Evolutionary conservation across 2,113 vertebrate genomes (phyloP).

Genomic region (Bubo blakistoni): DNA sequence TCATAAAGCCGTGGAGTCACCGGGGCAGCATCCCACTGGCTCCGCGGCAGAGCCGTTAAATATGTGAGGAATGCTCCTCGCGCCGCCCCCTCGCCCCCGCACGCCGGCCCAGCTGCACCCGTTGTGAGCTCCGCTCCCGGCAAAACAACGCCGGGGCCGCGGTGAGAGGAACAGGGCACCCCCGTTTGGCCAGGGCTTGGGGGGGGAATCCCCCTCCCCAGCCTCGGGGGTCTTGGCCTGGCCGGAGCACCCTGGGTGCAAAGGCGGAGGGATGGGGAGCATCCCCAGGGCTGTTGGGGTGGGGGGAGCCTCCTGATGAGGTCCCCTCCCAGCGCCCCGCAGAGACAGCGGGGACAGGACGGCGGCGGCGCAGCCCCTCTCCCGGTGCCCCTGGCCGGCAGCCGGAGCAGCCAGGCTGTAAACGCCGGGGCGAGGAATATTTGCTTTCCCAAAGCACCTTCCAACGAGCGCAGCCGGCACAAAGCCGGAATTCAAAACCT

Average conservation of each 20-base stretch:
- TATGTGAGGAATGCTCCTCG: slow-evolving; percentile 44
- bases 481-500: slow-evolving; percentile 51
- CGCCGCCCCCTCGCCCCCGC: slow-evolving; percentile 23
- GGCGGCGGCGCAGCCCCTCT: neutral
- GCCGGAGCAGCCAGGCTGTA: neutral
- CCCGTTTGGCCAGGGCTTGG: fast-evolving
- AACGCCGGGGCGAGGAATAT: neutral
- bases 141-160: neutral
- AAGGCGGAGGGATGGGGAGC: neutral
- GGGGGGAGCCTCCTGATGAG: neutral
- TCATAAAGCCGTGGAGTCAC: neutral
- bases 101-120: slow-evolving; percentile 39
- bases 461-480: neutral
- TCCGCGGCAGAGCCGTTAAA: neutral
- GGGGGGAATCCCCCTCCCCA: fast-evolving
- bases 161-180: neutral
- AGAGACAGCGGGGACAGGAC: neutral
- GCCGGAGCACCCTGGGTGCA: fast-evolving
- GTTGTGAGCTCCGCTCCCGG: neutral
- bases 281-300: fast-evolving
- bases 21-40: neutral
- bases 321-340: fast-evolving
- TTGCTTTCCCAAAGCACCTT: slow-evolving; percentile 64
- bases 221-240: neutral
- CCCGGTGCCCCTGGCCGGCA: slow-evolving; percentile 17